Percentiles rank a stretch among this genome's conserved stretches.
Evolutionary conservation across 1,140 invertebrate genomes (phyloP).

Genomic region (Hylaeus anthracinus): DNA sequence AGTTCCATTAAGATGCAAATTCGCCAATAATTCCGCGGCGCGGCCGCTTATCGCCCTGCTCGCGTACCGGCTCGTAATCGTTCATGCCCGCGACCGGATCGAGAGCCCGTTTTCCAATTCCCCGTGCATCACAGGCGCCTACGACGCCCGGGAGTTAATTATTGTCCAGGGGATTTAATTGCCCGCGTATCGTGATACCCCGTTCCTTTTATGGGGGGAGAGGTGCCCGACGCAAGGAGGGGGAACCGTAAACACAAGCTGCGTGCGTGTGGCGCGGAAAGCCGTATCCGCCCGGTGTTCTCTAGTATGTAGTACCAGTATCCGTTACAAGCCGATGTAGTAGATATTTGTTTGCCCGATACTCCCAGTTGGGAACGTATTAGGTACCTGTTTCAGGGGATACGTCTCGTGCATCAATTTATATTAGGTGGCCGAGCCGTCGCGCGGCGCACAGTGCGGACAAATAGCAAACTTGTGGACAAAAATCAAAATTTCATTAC

Average conservation of each 20-base stretch:
- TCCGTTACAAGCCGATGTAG: conserved; percentile 57
- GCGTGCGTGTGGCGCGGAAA: conserved; percentile 57
- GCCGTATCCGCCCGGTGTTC: conserved; percentile 32
- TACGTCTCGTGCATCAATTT: neutral
- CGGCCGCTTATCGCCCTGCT: conserved; percentile 71
- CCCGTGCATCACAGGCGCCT: conserved; percentile 68
- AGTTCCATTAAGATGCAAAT: conserved; percentile 81
- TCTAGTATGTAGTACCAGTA: conserved; percentile 56
- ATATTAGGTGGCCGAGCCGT: neutral
- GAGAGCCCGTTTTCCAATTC: conserved; percentile 73
- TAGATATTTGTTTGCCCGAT: conserved; percentile 48
- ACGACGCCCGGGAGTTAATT: conserved; percentile 74
- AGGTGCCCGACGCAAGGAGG: neutral
- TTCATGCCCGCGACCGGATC: conserved; percentile 53
- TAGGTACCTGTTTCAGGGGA: conserved; percentile 6
- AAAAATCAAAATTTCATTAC: too few relatives aligned
- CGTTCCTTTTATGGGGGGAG: conserved; percentile 20
- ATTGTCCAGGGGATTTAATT: conserved; percentile 78
- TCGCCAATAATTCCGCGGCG: conserved; percentile 76
- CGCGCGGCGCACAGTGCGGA: too few relatives aligned
- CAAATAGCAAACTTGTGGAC: too few relatives aligned
- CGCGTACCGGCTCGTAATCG: conserved; percentile 61
- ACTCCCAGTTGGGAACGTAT: conserved; percentile 20
- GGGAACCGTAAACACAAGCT: conserved; percentile 40
- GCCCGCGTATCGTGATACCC: conserved; percentile 68